Evolutionary conservation across 2,888 invertebrate species (phyloP).

Genomic region (Autographa pulchrina): DNA sequence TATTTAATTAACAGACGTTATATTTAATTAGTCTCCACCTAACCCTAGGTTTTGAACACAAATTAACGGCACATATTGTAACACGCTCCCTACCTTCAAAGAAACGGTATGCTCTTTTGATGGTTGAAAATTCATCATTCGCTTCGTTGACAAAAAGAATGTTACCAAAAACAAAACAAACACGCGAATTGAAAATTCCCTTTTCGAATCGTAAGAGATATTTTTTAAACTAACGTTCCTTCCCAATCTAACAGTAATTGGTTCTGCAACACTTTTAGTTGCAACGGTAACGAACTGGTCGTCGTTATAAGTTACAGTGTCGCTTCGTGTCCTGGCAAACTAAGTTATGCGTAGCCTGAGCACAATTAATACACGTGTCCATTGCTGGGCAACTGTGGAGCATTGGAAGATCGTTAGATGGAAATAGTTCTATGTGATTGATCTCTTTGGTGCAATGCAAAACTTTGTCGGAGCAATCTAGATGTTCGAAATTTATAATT

Average conservation of each 20-base stretch:
- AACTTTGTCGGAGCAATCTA: neutral
- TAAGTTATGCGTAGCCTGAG: conserved; percentile 3
- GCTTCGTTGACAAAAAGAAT: neutral
- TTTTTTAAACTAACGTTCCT: conserved; percentile 1
- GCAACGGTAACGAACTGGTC: conserved; percentile 21
- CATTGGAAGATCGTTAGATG: neutral
- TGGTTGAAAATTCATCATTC: too few relatives aligned
- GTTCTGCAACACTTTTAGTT: conserved; percentile 18
- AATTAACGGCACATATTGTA: too few relatives aligned
- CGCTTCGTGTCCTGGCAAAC: neutral
- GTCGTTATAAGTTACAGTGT: conserved; percentile 15
- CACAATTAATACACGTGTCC: neutral
- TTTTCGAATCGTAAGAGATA: neutral
- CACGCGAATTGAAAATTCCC: neutral
- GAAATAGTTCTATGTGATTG: neutral
- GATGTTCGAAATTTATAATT: too few relatives aligned
- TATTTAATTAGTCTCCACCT: too few relatives aligned
- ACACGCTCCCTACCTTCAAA: too few relatives aligned
- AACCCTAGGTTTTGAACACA: too few relatives aligned
- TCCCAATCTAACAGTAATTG: conserved; percentile 26
- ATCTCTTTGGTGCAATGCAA: neutral
- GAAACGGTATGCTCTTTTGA: too few relatives aligned
- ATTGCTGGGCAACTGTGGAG: neutral
- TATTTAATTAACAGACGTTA: too few relatives aligned
- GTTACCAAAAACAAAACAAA: neutral